A percentile compares a stretch with the other conserved stretches of the same genome.
phyloP scores from a whole-genome alignment of 2,797 vertebrate genomes.

The Lacerta bilineata region DNA sequence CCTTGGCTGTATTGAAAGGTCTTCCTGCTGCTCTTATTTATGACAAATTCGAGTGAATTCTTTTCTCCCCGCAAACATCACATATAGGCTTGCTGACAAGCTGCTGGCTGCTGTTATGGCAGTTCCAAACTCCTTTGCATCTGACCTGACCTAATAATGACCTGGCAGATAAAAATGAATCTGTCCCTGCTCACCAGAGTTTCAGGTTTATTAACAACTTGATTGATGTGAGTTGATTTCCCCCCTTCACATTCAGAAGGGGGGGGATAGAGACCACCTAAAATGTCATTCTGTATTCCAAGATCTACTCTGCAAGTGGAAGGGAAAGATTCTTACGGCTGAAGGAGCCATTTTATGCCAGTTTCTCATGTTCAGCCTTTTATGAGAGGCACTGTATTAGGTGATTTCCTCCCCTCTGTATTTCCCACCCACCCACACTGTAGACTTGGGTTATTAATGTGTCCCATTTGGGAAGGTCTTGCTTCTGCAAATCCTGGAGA shows the following conservation, averaged over 20 bases:
- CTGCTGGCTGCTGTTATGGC: constrained; percentile 6
- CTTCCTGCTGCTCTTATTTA: neutral
- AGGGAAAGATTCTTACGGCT: constrained; percentile 26
- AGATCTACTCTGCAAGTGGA: constrained; percentile 23
- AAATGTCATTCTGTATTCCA: constrained; percentile 34
- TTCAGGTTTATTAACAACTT: constrained; percentile 33
- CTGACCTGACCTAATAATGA: neutral
- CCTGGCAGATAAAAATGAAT: neutral
- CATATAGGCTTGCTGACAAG: constrained; percentile 4
- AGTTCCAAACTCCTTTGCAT: neutral
- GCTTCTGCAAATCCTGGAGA: neutral
- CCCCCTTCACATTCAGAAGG: neutral
- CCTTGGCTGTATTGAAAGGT: neutral
- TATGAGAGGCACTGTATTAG: neutral
- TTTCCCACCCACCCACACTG: neutral
- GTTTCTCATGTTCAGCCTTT: neutral
- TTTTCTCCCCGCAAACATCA: neutral
- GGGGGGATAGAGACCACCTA: neutral
- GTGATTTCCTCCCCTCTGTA: neutral
- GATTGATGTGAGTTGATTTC: neutral
- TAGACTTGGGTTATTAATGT: neutral
- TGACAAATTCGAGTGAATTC: neutral
- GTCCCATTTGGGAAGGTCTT: neutral
- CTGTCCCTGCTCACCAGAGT: neutral
- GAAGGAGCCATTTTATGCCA: neutral